phyloP scores from a whole-genome alignment of 2,797 vertebrate genomes.

The Anisognathus igniventris region DNA sequence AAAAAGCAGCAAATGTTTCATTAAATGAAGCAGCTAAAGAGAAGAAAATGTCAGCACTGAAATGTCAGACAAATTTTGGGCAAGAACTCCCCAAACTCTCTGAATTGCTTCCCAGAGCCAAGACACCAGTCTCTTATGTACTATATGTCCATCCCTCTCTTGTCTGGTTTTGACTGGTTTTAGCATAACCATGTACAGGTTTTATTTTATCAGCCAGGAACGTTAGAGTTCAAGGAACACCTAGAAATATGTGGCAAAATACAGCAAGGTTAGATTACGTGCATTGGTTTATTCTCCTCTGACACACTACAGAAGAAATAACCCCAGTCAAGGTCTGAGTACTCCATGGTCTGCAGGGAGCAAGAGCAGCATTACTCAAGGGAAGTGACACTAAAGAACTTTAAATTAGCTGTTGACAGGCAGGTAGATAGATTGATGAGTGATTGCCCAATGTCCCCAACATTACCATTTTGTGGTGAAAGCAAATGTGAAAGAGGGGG shows the following conservation, averaged over 20 bases:
- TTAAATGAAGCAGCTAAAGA: background rate
- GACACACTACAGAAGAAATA: background rate
- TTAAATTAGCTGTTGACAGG: conserved; percentile 61
- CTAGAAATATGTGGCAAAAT: conserved; percentile 17
- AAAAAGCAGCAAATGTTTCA: background rate
- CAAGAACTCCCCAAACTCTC: background rate
- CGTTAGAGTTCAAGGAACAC: conserved; percentile 5
- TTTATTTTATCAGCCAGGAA: conserved; percentile 21
- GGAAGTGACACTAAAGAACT: conserved; percentile 54
- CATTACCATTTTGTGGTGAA: conserved; percentile 22
- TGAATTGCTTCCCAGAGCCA: conserved; percentile 6
- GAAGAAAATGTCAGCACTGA: conserved; percentile 5
- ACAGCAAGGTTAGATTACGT: background rate
- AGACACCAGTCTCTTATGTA: background rate
- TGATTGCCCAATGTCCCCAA: background rate
- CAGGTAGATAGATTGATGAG: conserved; percentile 46
- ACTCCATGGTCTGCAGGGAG: background rate
- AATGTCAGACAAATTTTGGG: background rate
- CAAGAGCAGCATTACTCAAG: conserved; percentile 25
- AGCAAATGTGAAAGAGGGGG: background rate
- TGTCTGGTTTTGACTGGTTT: background rate
- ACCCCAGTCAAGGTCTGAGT: background rate
- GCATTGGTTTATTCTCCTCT: conserved; percentile 4
- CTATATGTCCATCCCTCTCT: background rate
- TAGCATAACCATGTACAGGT: background rate